Conservation (phyloP, 2,797 vertebrate species). For the Paedocypris micromegethes region DNA sequence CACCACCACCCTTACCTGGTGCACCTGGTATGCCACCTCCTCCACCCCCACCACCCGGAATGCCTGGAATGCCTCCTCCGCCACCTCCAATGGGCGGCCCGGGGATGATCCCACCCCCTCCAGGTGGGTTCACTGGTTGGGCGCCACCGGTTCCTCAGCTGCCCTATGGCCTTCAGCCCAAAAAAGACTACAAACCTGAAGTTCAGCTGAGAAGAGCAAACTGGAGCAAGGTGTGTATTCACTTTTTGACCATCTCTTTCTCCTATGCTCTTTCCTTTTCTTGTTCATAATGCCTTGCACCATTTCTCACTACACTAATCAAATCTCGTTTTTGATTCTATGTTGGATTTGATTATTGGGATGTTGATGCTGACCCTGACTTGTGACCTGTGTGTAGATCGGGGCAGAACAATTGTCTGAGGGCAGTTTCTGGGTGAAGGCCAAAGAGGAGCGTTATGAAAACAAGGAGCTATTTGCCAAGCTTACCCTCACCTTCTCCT, state of each 20-base stretch:
- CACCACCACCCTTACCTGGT: conserved; percentile 54
- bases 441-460: conserved; percentile 79
- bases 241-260: neutral
- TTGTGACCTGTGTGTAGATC: conserved; percentile 62
- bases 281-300: neutral
- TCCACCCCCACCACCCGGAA: conserved; percentile 53
- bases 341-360: neutral
- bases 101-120: conserved; percentile 56
- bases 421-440: conserved; percentile 80
- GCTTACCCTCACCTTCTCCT: conserved; percentile 79
- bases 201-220: conserved; percentile 75
- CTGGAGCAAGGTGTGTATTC: conserved; percentile 78
- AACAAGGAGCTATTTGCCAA: conserved; percentile 85
- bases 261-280: neutral
- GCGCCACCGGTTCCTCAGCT: conserved; percentile 56
- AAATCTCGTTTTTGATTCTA: too few relatives aligned
- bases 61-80: conserved; percentile 48
- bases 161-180: conserved; percentile 73
- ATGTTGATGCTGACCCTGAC: neutral
- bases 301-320: too few relatives aligned
- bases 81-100: conserved; percentile 39
- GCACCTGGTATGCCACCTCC: conserved; percentile 49
- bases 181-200: conserved; percentile 80
- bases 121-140: conserved; percentile 64
- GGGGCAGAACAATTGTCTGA: conserved; percentile 76